Evolutionary conservation across 2,888 invertebrate species (phyloP).

Genomic region (Cepaea hortensis): DNA sequence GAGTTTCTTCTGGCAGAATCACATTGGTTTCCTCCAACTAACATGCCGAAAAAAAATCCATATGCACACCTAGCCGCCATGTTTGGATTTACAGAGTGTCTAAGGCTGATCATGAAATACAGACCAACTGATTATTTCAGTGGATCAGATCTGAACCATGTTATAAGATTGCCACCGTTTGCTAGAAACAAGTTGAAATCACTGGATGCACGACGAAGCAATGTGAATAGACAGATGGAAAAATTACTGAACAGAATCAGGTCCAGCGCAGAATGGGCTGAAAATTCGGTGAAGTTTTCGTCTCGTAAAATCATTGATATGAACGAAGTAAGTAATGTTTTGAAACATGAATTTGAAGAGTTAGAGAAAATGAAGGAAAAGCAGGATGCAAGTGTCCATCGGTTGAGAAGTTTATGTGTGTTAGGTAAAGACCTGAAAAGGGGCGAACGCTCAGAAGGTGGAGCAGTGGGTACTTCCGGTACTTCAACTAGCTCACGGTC

Average conservation of each 20-base stretch:
- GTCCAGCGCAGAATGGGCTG: conserved; percentile 11
- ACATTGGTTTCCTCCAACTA: neutral
- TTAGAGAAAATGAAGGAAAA: conserved; percentile 6
- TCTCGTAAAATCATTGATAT: neutral
- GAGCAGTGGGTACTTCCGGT: neutral
- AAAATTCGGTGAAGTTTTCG: neutral
- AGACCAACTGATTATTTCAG: conserved; percentile 37
- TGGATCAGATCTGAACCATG: neutral
- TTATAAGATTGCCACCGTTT: conserved; percentile 14
- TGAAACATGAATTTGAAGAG: conserved; percentile 3
- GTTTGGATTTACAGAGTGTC: conserved; percentile 31
- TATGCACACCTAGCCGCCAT: conserved; percentile 46
- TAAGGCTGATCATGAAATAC: conserved; percentile 16
- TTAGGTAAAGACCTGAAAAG: neutral
- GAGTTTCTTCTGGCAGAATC: conserved; percentile 16
- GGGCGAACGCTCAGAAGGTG: neutral
- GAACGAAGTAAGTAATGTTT: neutral
- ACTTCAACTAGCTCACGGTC: neutral
- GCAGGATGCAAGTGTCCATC: neutral
- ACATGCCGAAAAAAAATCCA: conserved; percentile 29
- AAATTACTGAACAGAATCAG: conserved; percentile 25
- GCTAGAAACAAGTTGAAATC: conserved; percentile 1
- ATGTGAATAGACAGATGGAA: conserved; percentile 11
- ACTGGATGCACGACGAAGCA: neutral
- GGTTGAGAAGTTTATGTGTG: neutral